Evolutionary conservation across 2,888 invertebrate genomes (phyloP).

Genomic region (Lycocerus yunnanus): DNA sequence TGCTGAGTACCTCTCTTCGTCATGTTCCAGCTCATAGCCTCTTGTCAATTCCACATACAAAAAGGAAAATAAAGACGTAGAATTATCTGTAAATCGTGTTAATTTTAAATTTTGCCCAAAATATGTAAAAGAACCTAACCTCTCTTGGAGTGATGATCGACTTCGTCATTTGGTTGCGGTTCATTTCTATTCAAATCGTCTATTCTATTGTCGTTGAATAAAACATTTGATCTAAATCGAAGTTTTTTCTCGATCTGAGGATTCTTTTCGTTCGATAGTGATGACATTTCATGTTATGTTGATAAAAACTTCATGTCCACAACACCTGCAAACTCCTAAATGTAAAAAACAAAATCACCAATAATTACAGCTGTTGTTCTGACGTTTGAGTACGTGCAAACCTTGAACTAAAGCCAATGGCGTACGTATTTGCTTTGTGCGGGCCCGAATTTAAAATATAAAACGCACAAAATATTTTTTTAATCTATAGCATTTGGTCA

Average conservation of each 20-base stretch:
- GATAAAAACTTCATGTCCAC: neutral
- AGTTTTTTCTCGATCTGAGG: conserved; percentile 52
- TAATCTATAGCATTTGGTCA: too few species aligned
- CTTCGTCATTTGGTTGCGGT: conserved; percentile 36
- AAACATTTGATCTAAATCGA: conserved; percentile 56
- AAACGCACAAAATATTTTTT: too few species aligned
- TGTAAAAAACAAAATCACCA: neutral
- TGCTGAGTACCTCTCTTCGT: conserved; percentile 92
- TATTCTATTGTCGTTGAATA: conserved; percentile 52
- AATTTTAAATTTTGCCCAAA: neutral
- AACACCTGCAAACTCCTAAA: neutral
- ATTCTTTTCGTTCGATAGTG: conserved; percentile 25
- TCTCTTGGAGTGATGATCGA: conserved; percentile 42
- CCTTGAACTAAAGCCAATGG: neutral
- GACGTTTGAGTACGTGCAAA: neutral
- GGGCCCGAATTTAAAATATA: too few species aligned
- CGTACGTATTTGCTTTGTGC: too few species aligned
- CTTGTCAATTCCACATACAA: conserved; percentile 86
- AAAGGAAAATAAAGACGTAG: conserved; percentile 66
- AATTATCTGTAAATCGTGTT: conserved; percentile 15
- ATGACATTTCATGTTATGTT: conserved; percentile 29
- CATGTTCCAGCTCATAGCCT: conserved; percentile 92
- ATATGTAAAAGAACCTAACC: conserved; percentile 30
- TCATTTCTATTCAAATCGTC: conserved; percentile 50
- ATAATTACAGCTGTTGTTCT: neutral